These are phyloP conservation scores for Leptura quadrifasciata DNA, from an alignment of 2,888 invertebrate genomes.

Conservation along the genomic window DNA sequence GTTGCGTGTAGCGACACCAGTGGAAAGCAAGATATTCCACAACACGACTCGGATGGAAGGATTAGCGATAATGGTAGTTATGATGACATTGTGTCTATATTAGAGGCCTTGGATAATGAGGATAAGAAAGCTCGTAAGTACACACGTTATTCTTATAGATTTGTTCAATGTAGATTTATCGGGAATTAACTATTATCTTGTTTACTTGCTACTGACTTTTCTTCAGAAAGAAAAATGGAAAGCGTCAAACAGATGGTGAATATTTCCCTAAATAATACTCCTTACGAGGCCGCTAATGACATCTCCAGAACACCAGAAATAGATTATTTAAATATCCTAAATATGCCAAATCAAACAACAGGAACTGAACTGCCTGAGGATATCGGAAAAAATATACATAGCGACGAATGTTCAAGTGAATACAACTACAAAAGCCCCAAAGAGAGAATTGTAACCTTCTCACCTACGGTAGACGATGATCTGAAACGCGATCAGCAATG, in stretches of 20 bases:
- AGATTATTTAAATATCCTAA: neutral
- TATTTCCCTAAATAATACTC: neutral
- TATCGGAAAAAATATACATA: slow-evolving; percentile 47
- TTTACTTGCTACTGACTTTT: neutral
- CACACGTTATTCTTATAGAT: neutral
- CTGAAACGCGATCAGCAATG: neutral
- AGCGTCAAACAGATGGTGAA: slow-evolving; percentile 67
- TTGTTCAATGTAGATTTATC: neutral
- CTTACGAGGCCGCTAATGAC: slow-evolving; percentile 8
- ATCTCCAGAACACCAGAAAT: neutral
- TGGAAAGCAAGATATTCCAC: slow-evolving; percentile 55
- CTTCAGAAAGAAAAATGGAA: slow-evolving; percentile 67
- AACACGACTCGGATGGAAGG: slow-evolving; percentile 58
- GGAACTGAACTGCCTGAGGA: neutral
- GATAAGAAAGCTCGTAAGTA: slow-evolving; percentile 72
- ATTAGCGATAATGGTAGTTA: slow-evolving; percentile 64
- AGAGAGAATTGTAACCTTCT: slow-evolving; percentile 53
- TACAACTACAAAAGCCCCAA: neutral
- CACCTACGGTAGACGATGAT: slow-evolving; percentile 46
- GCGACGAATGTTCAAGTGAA: neutral
- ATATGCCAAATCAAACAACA: neutral
- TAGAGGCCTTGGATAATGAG: slow-evolving; percentile 74
- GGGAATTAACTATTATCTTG: too few species aligned
- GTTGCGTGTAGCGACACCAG: slow-evolving; percentile 44
- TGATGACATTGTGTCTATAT: slow-evolving; percentile 73